These are phyloP conservation scores for Athripsodes cinereus DNA, from an alignment of 2,888 invertebrate genomes.

Conservation along the genomic window DNA sequence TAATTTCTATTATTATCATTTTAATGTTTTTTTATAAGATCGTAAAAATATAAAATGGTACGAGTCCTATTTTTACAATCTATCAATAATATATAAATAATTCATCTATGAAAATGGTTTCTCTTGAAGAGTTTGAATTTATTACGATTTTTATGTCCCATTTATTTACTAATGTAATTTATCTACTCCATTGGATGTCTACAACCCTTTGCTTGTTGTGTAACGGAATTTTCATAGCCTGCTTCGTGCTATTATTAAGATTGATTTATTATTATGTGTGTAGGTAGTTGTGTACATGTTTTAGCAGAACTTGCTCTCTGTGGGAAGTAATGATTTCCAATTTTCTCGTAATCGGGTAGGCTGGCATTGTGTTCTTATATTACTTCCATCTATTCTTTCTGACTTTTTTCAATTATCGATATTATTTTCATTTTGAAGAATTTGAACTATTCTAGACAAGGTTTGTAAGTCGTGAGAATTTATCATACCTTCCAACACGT, in stretches of 20 bases:
- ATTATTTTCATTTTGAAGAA: no score
- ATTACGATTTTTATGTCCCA: neutral
- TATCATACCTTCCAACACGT: neutral
- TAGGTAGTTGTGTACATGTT: no score
- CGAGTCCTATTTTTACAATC: neutral
- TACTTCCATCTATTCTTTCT: no score
- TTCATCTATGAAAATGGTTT: neutral
- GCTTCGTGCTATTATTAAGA: neutral
- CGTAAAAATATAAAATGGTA: neutral
- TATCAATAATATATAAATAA: neutral
- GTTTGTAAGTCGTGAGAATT: neutral
- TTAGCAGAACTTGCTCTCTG: no score
- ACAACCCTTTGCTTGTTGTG: neutral
- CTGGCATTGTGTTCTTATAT: no score
- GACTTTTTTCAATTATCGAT: no score
- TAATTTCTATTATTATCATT: neutral
- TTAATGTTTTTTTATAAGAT: neutral
- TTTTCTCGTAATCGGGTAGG: no score
- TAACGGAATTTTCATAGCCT: neutral
- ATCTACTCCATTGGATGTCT: neutral
- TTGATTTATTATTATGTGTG: neutral
- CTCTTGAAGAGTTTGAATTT: neutral
- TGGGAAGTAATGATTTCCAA: no score
- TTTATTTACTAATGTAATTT: neutral
- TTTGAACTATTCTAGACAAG: no score